Conservation (phyloP, 2,797 vertebrate genomes). For the Neopelma chrysocephalum region DNA sequence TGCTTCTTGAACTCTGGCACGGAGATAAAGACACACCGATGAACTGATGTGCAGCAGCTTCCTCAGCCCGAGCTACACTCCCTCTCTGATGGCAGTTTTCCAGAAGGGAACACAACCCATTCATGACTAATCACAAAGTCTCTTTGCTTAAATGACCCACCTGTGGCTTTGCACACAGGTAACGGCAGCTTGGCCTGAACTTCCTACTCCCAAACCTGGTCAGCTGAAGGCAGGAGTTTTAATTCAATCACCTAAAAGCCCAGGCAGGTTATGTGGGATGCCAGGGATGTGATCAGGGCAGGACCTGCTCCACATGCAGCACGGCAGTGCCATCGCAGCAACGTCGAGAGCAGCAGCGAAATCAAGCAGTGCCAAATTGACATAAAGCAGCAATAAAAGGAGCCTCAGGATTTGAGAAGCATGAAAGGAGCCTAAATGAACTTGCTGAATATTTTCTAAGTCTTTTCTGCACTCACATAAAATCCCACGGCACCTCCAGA, state of each 20-base stretch:
- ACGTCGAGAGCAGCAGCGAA: not conserved
- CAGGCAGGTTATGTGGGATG: not conserved
- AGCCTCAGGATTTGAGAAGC: conserved; percentile 32
- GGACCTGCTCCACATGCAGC: not conserved
- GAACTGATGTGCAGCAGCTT: not conserved
- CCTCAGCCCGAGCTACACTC: not conserved
- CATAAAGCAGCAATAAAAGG: conserved; percentile 47
- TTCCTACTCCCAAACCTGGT: not conserved
- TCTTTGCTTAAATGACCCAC: not conserved
- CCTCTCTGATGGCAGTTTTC: not conserved
- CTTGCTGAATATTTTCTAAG: conserved; percentile 45
- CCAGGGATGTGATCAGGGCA: not conserved
- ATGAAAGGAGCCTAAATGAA: conserved; percentile 53
- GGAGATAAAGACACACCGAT: not conserved
- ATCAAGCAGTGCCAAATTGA: conserved; percentile 37
- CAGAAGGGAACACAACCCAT: not conserved
- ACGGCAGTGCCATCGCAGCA: not conserved
- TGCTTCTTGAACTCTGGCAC: not conserved
- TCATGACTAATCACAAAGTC: not conserved
- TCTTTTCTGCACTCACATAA: conserved; percentile 9
- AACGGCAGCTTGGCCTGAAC: not conserved
- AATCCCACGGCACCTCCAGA: conserved; percentile 28
- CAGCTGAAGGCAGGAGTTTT: not conserved
- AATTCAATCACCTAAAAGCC: not conserved
- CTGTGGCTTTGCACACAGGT: not conserved